Percentiles rank a stretch among this genome's conserved stretches.
These are phyloP conservation scores for Parambassis ranga DNA, from an alignment of 2,797 vertebrate species.

Conservation along the genomic window DNA sequence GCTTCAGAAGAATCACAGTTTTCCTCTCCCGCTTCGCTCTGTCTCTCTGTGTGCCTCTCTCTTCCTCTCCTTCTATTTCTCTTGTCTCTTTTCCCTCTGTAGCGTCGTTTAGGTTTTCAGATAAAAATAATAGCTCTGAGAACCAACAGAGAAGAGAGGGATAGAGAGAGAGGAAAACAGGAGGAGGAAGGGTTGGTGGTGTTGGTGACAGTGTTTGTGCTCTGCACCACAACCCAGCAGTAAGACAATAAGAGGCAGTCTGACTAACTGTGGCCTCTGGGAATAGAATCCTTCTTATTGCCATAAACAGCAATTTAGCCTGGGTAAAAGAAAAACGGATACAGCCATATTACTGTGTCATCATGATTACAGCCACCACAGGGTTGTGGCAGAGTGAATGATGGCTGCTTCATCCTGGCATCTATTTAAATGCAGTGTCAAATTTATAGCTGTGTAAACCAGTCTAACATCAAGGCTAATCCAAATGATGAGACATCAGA, in stretches of 20 bases:
- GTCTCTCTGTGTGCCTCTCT: slow-evolving; percentile 30
- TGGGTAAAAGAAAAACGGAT: slow-evolving; percentile 57
- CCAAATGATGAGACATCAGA: slow-evolving; percentile 32
- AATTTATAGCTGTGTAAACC: slow-evolving; percentile 50
- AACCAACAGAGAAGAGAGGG: slow-evolving; percentile 48
- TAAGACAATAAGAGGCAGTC: slow-evolving; percentile 69
- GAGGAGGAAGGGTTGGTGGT: neutral
- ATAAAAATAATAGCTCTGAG: slow-evolving; percentile 77
- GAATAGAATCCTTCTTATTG: slow-evolving; percentile 67
- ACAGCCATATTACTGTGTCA: slow-evolving; percentile 55
- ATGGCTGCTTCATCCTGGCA: slow-evolving; percentile 43
- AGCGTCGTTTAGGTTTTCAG: slow-evolving; percentile 64
- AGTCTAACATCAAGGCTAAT: slow-evolving; percentile 51
- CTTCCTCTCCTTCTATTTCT: slow-evolving; percentile 18
- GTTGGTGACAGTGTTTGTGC: slow-evolving; percentile 65
- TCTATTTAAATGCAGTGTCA: slow-evolving; percentile 55
- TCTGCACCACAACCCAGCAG: slow-evolving; percentile 60
- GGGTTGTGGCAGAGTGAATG: slow-evolving; percentile 52
- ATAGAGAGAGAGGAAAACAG: too few relatives aligned
- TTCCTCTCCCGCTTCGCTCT: slow-evolving; percentile 51
- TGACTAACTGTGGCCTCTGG: slow-evolving; percentile 67
- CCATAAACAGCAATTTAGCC: slow-evolving; percentile 71
- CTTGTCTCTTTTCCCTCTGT: slow-evolving; percentile 48
- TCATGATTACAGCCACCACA: slow-evolving; percentile 65
- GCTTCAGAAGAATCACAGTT: slow-evolving; percentile 74